Evolutionary conservation across 2,888 invertebrate species (phyloP).

Genomic region (Conchocele bisecta): DNA sequence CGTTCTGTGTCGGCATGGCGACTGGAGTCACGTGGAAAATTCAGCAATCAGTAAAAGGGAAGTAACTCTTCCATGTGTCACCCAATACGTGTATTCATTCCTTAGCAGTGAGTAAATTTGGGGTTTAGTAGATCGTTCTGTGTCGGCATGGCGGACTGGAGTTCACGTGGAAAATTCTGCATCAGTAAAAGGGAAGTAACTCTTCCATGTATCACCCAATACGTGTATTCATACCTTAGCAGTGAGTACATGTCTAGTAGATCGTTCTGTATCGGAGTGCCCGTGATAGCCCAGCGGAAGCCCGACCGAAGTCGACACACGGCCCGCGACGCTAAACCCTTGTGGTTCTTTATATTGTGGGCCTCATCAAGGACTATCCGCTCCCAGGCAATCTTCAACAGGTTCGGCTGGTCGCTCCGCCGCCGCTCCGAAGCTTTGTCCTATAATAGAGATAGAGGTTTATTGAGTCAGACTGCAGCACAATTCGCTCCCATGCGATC

Average conservation of each 20-base stretch:
- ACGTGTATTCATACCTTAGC: conserved; percentile 76
- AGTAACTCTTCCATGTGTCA: background rate
- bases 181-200: background rate
- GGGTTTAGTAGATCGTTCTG: background rate
- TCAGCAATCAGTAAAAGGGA: background rate
- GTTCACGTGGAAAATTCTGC: background rate
- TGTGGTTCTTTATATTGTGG: conserved; percentile 94
- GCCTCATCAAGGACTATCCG: conserved; percentile 96
- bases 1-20: conserved; percentile 98
- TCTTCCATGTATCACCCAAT: background rate
- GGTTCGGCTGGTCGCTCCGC: conserved; percentile 58
- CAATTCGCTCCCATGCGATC: too few species aligned
- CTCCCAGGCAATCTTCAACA: conserved; percentile 91
- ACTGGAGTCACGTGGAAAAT: conserved; percentile 92
- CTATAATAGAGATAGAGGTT: too few species aligned
- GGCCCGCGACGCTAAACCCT: conserved; percentile 89
- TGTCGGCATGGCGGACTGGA: conserved; percentile 78
- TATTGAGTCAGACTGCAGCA: too few species aligned
- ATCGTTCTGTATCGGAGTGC: conserved; percentile 98
- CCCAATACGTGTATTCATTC: background rate
- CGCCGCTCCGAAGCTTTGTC: too few species aligned
- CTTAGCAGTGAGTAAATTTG: background rate
- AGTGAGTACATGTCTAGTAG: conserved; percentile 87
- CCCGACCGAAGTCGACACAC: conserved; percentile 87
- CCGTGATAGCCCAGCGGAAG: conserved; percentile 93